These are phyloP conservation scores for Sander vitreus DNA, from an alignment of 2,113 vertebrate genomes.

Conservation along the genomic window DNA sequence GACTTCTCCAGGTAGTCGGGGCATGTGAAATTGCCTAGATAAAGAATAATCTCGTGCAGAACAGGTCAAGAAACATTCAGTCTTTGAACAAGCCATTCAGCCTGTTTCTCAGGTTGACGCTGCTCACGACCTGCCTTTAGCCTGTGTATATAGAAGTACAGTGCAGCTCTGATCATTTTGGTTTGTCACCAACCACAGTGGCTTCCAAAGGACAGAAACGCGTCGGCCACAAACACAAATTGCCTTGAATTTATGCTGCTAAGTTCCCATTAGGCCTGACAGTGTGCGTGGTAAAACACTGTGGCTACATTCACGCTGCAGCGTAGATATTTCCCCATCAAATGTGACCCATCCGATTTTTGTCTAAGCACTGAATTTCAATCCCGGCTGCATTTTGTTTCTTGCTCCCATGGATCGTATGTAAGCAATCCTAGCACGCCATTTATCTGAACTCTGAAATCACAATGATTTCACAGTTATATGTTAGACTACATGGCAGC, in stretches of 20 bases:
- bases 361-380: background rate
- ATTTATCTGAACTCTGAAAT: background rate
- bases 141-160: background rate
- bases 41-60: too few species aligned
- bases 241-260: background rate
- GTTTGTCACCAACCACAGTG: background rate
- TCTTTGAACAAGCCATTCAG: background rate
- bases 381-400: background rate
- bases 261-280: background rate
- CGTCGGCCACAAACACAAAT: background rate
- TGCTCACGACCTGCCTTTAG: background rate
- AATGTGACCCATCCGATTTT: constrained; percentile 2
- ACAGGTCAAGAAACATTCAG: too few species aligned
- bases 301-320: background rate
- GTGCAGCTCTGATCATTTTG: background rate
- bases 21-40: background rate
- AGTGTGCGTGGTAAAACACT: background rate
- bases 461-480: background rate
- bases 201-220: background rate
- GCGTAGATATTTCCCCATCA: background rate
- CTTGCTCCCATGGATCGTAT: background rate
- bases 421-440: background rate
- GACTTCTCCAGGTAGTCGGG: too few species aligned
- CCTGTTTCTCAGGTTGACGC: background rate
- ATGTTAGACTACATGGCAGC: background rate